Conservation (phyloP, 2,888 invertebrate species). For the Gandaritis pyraliata region DNA sequence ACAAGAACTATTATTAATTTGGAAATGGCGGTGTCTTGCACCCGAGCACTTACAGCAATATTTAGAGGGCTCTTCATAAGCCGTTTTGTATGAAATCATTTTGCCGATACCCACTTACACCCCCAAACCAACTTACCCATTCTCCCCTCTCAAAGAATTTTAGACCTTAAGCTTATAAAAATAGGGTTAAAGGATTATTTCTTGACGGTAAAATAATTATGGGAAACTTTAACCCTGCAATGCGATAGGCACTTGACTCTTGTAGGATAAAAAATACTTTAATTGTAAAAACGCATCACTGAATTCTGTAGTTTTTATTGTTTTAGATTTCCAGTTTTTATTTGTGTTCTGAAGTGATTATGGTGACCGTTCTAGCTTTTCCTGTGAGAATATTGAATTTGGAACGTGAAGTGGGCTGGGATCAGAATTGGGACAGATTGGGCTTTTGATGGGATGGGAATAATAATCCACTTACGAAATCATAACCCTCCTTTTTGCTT, state of each 20-base stretch:
- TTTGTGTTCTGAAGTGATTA: slow-evolving; percentile 43
- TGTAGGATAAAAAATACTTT: slow-evolving; percentile 73
- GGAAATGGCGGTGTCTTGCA: slow-evolving; percentile 58
- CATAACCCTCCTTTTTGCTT: no score
- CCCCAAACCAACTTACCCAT: slow-evolving; percentile 49
- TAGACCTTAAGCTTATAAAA: slow-evolving; percentile 29
- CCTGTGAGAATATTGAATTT: slow-evolving; percentile 74
- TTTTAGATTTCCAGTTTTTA: slow-evolving; percentile 58
- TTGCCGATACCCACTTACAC: slow-evolving; percentile 74
- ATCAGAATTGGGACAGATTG: slow-evolving; percentile 14
- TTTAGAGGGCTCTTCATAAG: slow-evolving; percentile 64
- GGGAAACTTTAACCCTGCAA: slow-evolving; percentile 57
- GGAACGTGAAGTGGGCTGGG: slow-evolving; percentile 39
- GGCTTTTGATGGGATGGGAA: background rate
- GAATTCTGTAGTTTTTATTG: slow-evolving; percentile 71
- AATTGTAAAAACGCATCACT: slow-evolving; percentile 68
- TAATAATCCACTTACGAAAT: background rate
- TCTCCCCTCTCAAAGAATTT: slow-evolving; percentile 19
- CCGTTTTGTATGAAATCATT: slow-evolving; percentile 70
- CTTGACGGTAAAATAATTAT: slow-evolving; percentile 24
- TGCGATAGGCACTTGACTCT: slow-evolving; percentile 77
- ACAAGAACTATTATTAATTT: slow-evolving; percentile 61
- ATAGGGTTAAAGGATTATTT: slow-evolving; percentile 41
- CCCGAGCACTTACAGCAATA: slow-evolving; percentile 57
- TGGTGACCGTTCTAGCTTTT: slow-evolving; percentile 57